Conservation (phyloP, 1,140 invertebrate genomes). For the Drosophila kurseongensis region DNA sequence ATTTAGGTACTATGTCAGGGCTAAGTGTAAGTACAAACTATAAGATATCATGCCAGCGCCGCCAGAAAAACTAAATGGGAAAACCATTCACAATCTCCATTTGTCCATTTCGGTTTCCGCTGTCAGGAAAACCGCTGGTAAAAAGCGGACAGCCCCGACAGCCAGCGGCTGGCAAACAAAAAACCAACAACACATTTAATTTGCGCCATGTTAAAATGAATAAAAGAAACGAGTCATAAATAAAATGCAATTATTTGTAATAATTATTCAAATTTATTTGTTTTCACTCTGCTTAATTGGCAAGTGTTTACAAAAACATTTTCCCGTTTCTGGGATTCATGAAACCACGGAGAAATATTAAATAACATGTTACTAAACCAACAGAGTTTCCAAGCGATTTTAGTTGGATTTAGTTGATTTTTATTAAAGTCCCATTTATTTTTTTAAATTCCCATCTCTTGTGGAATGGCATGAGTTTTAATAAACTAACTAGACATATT, state of each 20-base stretch:
- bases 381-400: slow-evolving; percentile 31
- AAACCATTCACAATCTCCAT: slow-evolving; percentile 43
- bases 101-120: slow-evolving; percentile 44
- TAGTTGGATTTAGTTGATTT: slow-evolving; percentile 29
- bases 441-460: slow-evolving; percentile 14
- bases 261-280: slow-evolving; percentile 63
- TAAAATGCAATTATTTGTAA: slow-evolving; percentile 58
- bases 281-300: slow-evolving; percentile 37
- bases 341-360: slow-evolving; percentile 11
- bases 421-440: slow-evolving; percentile 19
- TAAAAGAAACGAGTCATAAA: slow-evolving; percentile 50
- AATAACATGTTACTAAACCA: slow-evolving; percentile 12
- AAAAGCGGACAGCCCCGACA: slow-evolving; percentile 50
- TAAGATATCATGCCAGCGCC: slow-evolving; percentile 20
- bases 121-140: slow-evolving; percentile 29
- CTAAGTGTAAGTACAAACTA: slow-evolving; percentile 66
- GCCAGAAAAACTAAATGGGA: slow-evolving; percentile 22
- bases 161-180: slow-evolving; percentile 24
- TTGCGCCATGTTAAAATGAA: slow-evolving; percentile 29
- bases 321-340: slow-evolving; percentile 2
- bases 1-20: slow-evolving; percentile 36
- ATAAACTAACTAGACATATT: neutral
- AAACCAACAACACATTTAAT: slow-evolving; percentile 41
- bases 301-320: slow-evolving; percentile 25
- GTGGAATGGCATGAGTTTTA: slow-evolving; percentile 26